phyloP scores from a whole-genome alignment of 2,113 vertebrate species.

The Centrocercus urophasianus region DNA sequence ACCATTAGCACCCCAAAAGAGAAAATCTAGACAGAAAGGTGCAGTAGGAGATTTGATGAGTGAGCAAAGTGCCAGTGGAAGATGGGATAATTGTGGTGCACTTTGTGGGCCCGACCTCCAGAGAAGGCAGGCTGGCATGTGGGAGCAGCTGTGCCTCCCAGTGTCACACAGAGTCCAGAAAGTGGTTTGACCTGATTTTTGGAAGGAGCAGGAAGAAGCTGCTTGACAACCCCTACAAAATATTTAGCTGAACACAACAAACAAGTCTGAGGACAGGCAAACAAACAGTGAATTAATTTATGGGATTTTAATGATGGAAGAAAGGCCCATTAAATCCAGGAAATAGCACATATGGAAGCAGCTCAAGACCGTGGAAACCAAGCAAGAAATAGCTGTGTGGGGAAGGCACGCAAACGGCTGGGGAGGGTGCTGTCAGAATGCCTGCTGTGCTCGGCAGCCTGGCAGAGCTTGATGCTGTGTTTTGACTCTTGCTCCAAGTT shows the following conservation, averaged over 20 bases:
- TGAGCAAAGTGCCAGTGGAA: not conserved
- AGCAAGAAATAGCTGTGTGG: not conserved
- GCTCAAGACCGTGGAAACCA: not conserved
- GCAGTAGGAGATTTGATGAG: not conserved
- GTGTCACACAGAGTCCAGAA: constrained; percentile 21
- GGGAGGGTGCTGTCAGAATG: not conserved
- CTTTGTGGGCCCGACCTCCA: not conserved
- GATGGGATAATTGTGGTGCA: constrained; percentile 15
- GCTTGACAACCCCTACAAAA: constrained; percentile 59
- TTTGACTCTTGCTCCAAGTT: not conserved
- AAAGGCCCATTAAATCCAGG: constrained; percentile 14
- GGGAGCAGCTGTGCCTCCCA: not conserved
- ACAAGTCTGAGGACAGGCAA: constrained; percentile 42
- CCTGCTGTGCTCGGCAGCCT: not conserved
- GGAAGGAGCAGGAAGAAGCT: constrained; percentile 38
- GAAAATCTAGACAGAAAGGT: not conserved
- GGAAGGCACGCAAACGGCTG: rapidly evolving
- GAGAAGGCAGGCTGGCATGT: not conserved
- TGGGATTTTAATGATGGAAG: constrained; percentile 38
- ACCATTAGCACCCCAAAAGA: not conserved
- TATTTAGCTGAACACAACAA: constrained; percentile 60
- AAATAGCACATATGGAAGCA: not conserved
- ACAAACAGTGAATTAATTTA: constrained; percentile 41
- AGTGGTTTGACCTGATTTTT: not conserved
- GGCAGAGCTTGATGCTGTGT: rapidly evolving